Conservation (phyloP, 2,113 vertebrate species). For the Melanerpes aurifrons region DNA sequence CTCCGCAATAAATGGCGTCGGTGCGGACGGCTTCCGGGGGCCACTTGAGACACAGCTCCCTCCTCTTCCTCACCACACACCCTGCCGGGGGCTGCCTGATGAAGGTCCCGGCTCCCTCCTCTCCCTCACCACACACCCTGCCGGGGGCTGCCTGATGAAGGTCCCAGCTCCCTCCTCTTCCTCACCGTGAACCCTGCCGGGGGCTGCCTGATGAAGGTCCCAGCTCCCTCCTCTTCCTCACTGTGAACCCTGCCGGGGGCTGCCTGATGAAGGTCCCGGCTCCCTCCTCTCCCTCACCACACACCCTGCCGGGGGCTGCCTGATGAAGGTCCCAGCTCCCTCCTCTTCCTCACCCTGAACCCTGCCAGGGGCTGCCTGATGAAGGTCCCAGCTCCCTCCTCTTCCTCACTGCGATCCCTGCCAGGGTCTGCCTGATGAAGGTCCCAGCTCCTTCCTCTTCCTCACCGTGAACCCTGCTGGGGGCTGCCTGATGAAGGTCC, state of each 20-base stretch:
- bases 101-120: background rate
- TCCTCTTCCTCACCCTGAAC: too few relatives aligned
- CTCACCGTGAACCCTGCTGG: background rate
- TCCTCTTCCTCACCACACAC: background rate
- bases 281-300: too few relatives aligned
- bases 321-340: too few relatives aligned
- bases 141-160: fast-evolving
- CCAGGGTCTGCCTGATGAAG: background rate
- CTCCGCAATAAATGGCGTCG: conserved; percentile 45
- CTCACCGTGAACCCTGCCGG: too few relatives aligned
- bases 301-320: too few relatives aligned
- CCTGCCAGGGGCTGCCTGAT: too few relatives aligned
- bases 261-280: too few relatives aligned
- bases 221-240: too few relatives aligned
- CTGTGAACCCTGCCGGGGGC: too few relatives aligned
- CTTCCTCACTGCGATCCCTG: background rate
- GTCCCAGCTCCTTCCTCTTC: background rate
- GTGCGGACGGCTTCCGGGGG: background rate
- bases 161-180: too few relatives aligned
- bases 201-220: too few relatives aligned
- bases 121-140: background rate
- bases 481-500: fast-evolving
- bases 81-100: background rate
- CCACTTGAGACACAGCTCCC: background rate
- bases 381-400: background rate